A percentile compares a stretch with the other conserved stretches of the same genome.
phyloP scores from a whole-genome alignment of 1,140 invertebrate species.

The Nasonia vitripennis region DNA sequence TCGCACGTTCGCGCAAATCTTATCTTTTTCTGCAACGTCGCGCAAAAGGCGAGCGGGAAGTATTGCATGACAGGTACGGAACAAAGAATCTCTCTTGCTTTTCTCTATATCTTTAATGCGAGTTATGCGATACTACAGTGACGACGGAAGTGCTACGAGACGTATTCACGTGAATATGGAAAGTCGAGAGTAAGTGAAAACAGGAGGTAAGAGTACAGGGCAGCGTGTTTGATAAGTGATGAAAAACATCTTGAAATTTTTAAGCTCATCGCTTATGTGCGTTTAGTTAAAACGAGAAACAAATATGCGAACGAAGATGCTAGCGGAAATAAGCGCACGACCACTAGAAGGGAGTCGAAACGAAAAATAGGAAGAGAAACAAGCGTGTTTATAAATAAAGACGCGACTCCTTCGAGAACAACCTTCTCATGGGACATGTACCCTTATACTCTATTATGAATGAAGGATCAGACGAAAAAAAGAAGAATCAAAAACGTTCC shows the following conservation, averaged over 20 bases:
- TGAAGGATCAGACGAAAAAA: not conserved
- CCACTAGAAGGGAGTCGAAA: not conserved
- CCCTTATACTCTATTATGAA: slow-evolving; percentile 10
- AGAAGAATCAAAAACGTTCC: not conserved
- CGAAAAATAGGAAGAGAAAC: not conserved
- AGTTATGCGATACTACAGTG: not conserved
- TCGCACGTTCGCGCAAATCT: not conserved
- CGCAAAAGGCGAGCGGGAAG: slow-evolving; percentile 23
- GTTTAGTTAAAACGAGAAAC: not conserved
- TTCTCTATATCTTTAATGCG: not conserved
- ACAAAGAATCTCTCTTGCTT: slow-evolving; percentile 8
- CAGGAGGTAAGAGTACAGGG: not conserved
- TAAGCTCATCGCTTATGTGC: not conserved
- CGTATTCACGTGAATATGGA: not conserved
- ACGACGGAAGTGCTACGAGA: no score
- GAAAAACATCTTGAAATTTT: not conserved
- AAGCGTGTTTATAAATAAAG: slow-evolving; percentile 29
- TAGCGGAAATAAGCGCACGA: not conserved
- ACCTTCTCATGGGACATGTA: not conserved
- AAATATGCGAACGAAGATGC: not conserved
- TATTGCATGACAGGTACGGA: slow-evolving; percentile 34
- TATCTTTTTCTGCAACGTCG: slow-evolving; percentile 23
- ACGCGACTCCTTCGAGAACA: not conserved
- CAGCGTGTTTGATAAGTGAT: not conserved
- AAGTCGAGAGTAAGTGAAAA: not conserved